These are phyloP conservation scores for Hydrolagus colliei DNA, from an alignment of 2,797 vertebrate genomes.

Conservation along the genomic window DNA sequence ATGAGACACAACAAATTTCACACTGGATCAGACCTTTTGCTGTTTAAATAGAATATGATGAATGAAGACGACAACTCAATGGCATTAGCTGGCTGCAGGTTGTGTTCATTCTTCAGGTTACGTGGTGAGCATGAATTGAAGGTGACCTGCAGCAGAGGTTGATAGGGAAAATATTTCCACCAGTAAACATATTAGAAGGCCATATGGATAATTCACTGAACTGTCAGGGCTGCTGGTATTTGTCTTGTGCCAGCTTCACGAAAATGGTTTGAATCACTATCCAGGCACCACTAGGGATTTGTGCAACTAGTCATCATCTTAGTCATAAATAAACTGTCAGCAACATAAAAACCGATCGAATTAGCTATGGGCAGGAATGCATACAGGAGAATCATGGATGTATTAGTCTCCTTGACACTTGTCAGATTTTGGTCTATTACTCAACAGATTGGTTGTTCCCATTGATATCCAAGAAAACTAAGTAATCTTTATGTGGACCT, in stretches of 20 bases:
- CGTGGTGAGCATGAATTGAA: conserved; percentile 35
- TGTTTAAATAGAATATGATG: conserved; percentile 14
- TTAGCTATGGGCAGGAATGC: conserved; percentile 43
- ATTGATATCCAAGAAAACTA: not conserved
- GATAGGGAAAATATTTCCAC: conserved; percentile 32
- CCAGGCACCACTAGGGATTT: conserved; percentile 34
- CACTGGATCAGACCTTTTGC: not conserved
- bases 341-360: conserved; percentile 54
- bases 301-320: conserved; percentile 39
- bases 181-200: conserved; percentile 30
- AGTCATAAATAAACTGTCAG: conserved; percentile 59
- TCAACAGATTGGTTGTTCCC: conserved; percentile 39
- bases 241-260: conserved; percentile 31
- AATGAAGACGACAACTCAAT: not conserved
- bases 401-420: conserved; percentile 48
- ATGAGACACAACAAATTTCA: not conserved
- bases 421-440: conserved; percentile 41
- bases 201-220: conserved; percentile 34
- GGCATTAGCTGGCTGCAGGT: not conserved
- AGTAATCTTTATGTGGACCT: no score
- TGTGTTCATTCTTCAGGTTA: conserved; percentile 34
- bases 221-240: conserved; percentile 26
- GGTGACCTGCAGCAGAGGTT: conserved; percentile 38
- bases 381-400: conserved; percentile 45
- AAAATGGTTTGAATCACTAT: conserved; percentile 36